These are phyloP conservation scores for Lamellibrachia columna DNA, from an alignment of 2,888 invertebrate genomes.

Conservation along the genomic window DNA sequence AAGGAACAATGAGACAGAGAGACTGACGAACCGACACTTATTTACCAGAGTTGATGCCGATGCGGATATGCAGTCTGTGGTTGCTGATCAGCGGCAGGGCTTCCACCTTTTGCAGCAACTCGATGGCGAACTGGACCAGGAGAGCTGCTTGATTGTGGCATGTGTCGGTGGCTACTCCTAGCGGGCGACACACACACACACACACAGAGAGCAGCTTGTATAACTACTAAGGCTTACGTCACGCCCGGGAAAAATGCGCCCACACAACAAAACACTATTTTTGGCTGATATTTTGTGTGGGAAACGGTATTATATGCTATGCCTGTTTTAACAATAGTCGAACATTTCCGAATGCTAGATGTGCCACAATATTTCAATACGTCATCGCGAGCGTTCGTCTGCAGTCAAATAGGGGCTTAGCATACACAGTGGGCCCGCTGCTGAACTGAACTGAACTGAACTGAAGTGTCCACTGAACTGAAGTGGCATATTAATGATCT, in stretches of 20 bases:
- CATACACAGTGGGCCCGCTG: too few relatives aligned
- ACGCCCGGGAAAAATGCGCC: not conserved
- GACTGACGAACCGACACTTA: not conserved
- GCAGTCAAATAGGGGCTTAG: too few relatives aligned
- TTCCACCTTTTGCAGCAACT: not conserved
- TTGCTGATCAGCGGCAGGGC: constrained; percentile 1
- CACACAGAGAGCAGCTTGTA: not conserved
- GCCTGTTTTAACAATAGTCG: not conserved
- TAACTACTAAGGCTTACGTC: not conserved
- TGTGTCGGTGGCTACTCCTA: not conserved
- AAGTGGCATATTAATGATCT: not conserved
- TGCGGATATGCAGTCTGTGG: constrained; percentile 2
- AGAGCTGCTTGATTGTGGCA: not conserved
- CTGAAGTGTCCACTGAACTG: not conserved
- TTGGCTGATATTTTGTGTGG: not conserved
- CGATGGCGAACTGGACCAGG: not conserved
- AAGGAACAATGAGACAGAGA: too few relatives aligned
- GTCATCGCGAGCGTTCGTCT: too few relatives aligned
- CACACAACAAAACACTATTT: not conserved
- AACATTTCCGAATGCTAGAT: too few relatives aligned
- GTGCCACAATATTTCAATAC: too few relatives aligned
- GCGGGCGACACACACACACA: not conserved
- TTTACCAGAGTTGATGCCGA: not conserved
- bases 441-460: too few relatives aligned
- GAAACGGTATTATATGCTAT: not conserved